These are phyloP conservation scores for Exephanes ischioxanthus DNA, from an alignment of 2,888 invertebrate genomes.

Conservation along the genomic window DNA sequence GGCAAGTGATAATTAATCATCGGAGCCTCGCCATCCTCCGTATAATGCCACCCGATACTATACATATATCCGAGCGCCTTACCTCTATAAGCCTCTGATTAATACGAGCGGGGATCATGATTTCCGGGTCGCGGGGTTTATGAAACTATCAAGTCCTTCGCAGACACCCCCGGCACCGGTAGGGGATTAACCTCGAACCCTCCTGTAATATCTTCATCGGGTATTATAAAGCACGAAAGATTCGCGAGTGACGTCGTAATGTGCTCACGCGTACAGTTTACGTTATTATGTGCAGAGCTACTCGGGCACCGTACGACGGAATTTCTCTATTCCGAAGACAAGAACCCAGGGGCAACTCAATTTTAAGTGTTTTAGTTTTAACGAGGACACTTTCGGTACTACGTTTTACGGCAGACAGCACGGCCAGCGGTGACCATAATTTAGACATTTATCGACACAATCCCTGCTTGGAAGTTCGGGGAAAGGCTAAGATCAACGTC, in stretches of 20 bases:
- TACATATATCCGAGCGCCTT: slow-evolving; percentile 22
- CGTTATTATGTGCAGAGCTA: slow-evolving; percentile 7
- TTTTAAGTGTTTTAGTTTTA: slow-evolving; percentile 76
- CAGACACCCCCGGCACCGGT: not conserved
- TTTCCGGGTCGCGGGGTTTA: slow-evolving; percentile 49
- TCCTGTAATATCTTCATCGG: slow-evolving; percentile 29
- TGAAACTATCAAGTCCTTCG: slow-evolving; percentile 47
- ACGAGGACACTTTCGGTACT: slow-evolving; percentile 62
- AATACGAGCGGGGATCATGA: slow-evolving; percentile 46
- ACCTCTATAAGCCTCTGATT: slow-evolving; percentile 34
- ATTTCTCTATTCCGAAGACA: slow-evolving; percentile 24
- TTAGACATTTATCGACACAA: slow-evolving; percentile 68
- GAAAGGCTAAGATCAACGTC: slow-evolving; percentile 38
- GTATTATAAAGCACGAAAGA: slow-evolving; percentile 28
- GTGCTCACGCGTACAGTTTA: not conserved
- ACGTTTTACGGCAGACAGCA: slow-evolving; percentile 71
- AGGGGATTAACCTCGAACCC: slow-evolving; percentile 5
- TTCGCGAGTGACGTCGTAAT: slow-evolving; percentile 24
- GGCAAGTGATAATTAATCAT: slow-evolving; percentile 34
- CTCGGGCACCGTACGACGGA: slow-evolving; percentile 3
- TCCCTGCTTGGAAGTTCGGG: slow-evolving; percentile 40
- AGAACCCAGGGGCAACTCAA: slow-evolving; percentile 49
- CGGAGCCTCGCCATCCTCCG: slow-evolving; percentile 4
- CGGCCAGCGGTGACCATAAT: slow-evolving; percentile 69
- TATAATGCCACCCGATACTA: slow-evolving; percentile 27